These are phyloP conservation scores for Scaptomyza caliginosa DNA, from an alignment of 2,888 invertebrate species.

Conservation along the genomic window DNA sequence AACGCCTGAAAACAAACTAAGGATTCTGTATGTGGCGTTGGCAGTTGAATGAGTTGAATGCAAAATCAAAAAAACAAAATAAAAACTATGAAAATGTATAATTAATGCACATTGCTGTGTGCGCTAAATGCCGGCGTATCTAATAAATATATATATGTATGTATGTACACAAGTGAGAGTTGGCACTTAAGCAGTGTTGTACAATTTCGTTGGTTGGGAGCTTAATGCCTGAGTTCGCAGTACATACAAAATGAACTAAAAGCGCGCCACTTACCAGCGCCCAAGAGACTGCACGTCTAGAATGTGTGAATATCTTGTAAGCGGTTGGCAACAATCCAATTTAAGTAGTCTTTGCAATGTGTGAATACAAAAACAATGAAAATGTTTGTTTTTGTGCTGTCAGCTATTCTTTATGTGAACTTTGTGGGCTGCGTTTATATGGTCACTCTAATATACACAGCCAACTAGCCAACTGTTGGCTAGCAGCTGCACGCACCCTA, in stretches of 20 bases:
- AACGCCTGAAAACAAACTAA: background rate
- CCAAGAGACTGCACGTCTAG: background rate
- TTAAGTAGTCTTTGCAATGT: background rate
- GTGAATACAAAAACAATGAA: background rate
- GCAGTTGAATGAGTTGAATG: conserved; percentile 1
- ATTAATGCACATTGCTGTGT: conserved; percentile 16
- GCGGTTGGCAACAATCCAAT: no score
- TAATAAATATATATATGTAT: background rate
- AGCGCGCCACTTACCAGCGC: background rate
- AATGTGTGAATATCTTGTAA: no score
- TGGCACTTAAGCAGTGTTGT: conserved; percentile 12
- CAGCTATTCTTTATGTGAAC: background rate
- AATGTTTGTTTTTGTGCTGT: background rate
- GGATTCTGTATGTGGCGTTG: conserved; percentile 8
- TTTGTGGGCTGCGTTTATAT: background rate
- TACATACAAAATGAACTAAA: background rate
- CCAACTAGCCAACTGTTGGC: no score
- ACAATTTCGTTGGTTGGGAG: background rate
- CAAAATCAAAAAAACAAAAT: background rate
- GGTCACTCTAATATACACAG: no score
- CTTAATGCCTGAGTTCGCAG: no score
- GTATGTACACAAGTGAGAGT: background rate
- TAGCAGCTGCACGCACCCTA: background rate
- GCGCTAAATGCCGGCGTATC: conserved; percentile 46
- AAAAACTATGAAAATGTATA: conserved; percentile 14